Conservation (phyloP, 2,797 vertebrate species). For the Vireo griseus region DNA sequence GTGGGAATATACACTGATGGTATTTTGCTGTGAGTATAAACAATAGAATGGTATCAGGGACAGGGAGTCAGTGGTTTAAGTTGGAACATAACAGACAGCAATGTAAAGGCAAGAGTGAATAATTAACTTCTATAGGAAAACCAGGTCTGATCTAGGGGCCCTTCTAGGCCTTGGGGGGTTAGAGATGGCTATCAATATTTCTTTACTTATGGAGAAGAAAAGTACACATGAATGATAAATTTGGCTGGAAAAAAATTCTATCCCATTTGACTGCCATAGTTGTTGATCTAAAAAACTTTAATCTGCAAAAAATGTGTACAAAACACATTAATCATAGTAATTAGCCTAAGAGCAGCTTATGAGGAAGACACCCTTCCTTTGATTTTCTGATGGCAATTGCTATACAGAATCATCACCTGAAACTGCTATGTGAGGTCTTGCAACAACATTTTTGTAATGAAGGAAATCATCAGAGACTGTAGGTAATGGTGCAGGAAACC, state of each 20-base stretch:
- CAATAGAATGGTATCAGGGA: rapidly evolving
- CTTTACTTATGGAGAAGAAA: background rate
- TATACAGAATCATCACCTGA: background rate
- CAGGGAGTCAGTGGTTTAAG: background rate
- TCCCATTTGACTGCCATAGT: background rate
- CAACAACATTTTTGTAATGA: background rate
- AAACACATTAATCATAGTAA: background rate
- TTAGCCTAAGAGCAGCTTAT: background rate
- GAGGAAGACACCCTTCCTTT: background rate
- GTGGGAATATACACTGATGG: background rate
- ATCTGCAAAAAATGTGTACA: background rate
- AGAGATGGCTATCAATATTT: conserved; percentile 16
- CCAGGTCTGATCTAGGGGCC: background rate
- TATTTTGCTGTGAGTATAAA: background rate
- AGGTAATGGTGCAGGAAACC: background rate
- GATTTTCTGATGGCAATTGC: background rate
- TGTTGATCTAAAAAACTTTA: background rate
- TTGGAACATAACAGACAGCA: background rate
- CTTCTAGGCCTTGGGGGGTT: background rate
- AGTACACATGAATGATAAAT: background rate
- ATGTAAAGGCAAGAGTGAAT: conserved; percentile 2
- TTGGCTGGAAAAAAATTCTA: background rate
- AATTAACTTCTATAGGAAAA: conserved; percentile 40
- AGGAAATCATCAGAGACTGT: background rate
- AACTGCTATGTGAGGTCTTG: rapidly evolving